Conservation (phyloP, 2,888 invertebrate genomes). For the Phortica okadai region DNA sequence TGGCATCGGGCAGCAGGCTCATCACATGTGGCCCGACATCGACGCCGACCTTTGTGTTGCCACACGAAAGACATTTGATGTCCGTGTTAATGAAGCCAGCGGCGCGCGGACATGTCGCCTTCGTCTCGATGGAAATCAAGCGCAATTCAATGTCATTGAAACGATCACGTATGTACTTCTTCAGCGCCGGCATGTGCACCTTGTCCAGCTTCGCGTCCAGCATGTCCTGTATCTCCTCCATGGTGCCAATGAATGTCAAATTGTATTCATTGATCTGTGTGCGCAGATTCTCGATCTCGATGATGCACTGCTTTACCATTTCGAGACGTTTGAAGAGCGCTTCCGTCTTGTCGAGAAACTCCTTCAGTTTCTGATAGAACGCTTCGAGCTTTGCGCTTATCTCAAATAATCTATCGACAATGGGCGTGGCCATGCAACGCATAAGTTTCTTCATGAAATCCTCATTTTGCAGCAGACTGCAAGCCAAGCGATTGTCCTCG, state of each 20-base stretch:
- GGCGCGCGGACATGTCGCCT: slow-evolving; percentile 66
- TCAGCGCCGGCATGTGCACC: slow-evolving; percentile 71
- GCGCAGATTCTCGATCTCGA: slow-evolving; percentile 61
- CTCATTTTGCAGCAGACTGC: slow-evolving; percentile 63
- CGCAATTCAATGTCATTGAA: slow-evolving; percentile 57
- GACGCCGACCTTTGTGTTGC: slow-evolving; percentile 61
- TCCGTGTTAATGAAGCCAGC: slow-evolving; percentile 65
- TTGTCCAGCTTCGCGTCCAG: slow-evolving; percentile 74
- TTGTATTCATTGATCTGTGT: slow-evolving; percentile 54
- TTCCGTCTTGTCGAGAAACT: slow-evolving; percentile 58
- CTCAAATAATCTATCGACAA: slow-evolving; percentile 63
- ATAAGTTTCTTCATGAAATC: slow-evolving; percentile 70
- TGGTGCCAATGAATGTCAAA: slow-evolving; percentile 62
- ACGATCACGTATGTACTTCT: slow-evolving; percentile 66
- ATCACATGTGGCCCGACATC: slow-evolving; percentile 53
- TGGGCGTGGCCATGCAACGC: slow-evolving; percentile 63
- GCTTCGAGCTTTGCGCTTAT: slow-evolving; percentile 54
- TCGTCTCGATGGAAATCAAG: slow-evolving; percentile 52
- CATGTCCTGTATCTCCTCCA: slow-evolving; percentile 75
- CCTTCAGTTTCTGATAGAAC: slow-evolving; percentile 59
- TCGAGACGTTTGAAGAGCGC: slow-evolving; percentile 64
- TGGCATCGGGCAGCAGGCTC: slow-evolving; percentile 50
- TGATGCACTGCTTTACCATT: slow-evolving; percentile 65
- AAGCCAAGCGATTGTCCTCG: slow-evolving; percentile 67
- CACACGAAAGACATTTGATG: slow-evolving; percentile 69